A percentile compares a stretch with the other conserved stretches of the same genome.
Conservation (phyloP, 35 echinoderm and acorn worm species). For the Amphiura filiformis region DNA sequence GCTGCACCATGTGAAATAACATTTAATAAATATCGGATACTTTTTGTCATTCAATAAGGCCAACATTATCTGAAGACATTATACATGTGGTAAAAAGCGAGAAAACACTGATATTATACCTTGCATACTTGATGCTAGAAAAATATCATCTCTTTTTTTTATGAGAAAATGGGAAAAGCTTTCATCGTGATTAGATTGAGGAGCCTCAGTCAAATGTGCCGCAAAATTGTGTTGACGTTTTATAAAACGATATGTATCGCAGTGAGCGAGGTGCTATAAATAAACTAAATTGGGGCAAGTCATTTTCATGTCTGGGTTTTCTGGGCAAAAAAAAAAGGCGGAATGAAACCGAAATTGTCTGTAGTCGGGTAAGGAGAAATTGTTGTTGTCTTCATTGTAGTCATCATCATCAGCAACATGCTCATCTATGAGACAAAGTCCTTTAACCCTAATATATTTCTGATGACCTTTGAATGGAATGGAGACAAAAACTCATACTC, state of each 20-base stretch:
- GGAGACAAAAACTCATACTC: no score
- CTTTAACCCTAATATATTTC: no score
- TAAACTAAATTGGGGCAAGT: not conserved
- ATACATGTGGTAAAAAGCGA: no score
- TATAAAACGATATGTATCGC: not conserved
- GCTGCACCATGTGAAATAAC: no score
- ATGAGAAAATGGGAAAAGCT: not conserved
- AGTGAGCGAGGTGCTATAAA: not conserved
- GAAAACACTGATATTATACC: not conserved
- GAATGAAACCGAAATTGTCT: not conserved
- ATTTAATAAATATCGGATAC: no score
- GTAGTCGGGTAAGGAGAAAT: not conserved
- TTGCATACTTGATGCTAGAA: not conserved
- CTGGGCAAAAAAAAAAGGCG: not conserved
- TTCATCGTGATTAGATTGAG: slow-evolving; percentile 2
- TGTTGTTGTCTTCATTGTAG: no score
- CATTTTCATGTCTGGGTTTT: slow-evolving; percentile 9
- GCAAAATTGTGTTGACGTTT: not conserved
- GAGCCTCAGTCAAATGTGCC: not conserved
- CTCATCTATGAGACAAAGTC: no score
- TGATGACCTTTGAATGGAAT: no score
- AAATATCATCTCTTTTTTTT: not conserved
- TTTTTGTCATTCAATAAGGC: no score
- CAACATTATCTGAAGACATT: no score
- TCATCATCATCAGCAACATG: no score